Base-by-base conservation (phyloP, 23 tunicate species). In the Botrylloides violaceus region DNA sequence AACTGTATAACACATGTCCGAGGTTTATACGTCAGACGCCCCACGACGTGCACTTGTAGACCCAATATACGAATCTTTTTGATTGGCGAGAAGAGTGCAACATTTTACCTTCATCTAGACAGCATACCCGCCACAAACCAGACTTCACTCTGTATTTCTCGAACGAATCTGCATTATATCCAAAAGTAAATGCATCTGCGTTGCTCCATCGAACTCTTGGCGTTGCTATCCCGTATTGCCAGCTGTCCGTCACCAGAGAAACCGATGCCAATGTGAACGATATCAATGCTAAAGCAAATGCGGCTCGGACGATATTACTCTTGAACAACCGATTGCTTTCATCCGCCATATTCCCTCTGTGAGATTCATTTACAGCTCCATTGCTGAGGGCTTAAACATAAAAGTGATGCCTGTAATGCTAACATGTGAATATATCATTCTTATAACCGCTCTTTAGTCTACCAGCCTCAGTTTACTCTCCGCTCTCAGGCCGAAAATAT, bases 81-180 rank as follows among this genome's bases (percentile, higher is more conserved):
- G 55, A 47, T 47, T 47, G 55, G 18, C 15, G 18, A 47, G 18
- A 12, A 47, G 55, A 47, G 18, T 47, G 18, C 15, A 47, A 47
- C n/a, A n/a, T n/a, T n/a, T n/a, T n/a, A n/a, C n/a, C n/a, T n/a
- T 79, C 86, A 3, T 64, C 79, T 20, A 59, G 56, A 57, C 86
- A 81, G 36, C 86, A 81, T 4, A 81, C 31, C 28, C 66, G 49
- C 86, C 86, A 81, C n/a, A 81, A 57, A 3, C 86, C 86, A 12
- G 86, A 81, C 53, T 62, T 36, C 0, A 78, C 73, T 22, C 55
- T 23, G 58, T 59, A 57, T 71, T 80, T 37, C 20, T 27, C 32
- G 21, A 15, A 30, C 37, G 32, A 28, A 58, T 23, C 26, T 58
- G 24, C 62, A n/a, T n/a, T n/a, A 9, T 28, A 58, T 4, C 24